A percentile compares a stretch with the other conserved stretches of the same genome.
These are phyloP conservation scores for Brachypalpus laphriformis DNA, from an alignment of 2,888 invertebrate species.

Conservation along the genomic window DNA sequence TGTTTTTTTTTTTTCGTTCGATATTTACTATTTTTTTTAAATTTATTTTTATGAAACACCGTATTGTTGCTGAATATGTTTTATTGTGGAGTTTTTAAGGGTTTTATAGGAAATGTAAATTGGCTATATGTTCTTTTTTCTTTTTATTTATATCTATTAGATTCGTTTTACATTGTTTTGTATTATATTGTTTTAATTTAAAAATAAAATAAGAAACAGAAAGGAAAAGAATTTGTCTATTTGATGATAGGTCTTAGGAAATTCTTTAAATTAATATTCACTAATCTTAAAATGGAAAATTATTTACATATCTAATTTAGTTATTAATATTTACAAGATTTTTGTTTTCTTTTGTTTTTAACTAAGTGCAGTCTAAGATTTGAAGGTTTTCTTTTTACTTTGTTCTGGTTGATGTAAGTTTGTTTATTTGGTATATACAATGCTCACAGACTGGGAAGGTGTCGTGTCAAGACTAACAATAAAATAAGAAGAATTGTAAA, in stretches of 20 bases:
- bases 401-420: not conserved
- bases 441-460: not conserved
- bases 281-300: conserved; percentile 23
- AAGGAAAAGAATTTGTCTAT: conserved; percentile 12
- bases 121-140: conserved; percentile 33
- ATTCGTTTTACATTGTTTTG: conserved; percentile 29
- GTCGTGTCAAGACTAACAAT: not conserved
- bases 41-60: conserved; percentile 53
- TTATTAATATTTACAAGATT: conserved; percentile 43
- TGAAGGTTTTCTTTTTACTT: conserved; percentile 20
- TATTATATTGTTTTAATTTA: not conserved
- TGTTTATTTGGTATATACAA: conserved; percentile 9
- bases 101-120: conserved; percentile 50
- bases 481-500: not conserved
- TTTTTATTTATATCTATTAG: conserved; percentile 20
- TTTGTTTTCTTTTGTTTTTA: conserved; percentile 25
- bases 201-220: conserved; percentile 17
- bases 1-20: conserved; percentile 28
- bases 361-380: conserved; percentile 64
- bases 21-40: conserved; percentile 21
- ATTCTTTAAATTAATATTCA: conserved; percentile 23
- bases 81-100: conserved; percentile 49
- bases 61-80: conserved; percentile 71
- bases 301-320: conserved; percentile 52
- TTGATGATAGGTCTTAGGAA: conserved; percentile 35